A percentile compares a stretch with the other conserved stretches of the same genome.
Conservation (phyloP, 2,888 invertebrate species). For the Oscheius onirici region DNA sequence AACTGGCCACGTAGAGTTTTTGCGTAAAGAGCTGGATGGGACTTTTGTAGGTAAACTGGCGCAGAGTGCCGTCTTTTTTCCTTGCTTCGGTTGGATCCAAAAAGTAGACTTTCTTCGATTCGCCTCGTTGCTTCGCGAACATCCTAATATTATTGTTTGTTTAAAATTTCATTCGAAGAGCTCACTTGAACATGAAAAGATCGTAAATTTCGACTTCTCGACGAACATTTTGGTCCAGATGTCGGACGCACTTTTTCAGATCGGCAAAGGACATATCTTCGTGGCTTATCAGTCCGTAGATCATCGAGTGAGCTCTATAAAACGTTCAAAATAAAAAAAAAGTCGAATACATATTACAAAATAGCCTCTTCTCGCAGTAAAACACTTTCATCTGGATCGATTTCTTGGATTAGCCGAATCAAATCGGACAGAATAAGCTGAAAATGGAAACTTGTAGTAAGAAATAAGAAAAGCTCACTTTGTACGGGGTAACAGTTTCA, state of each 20-base stretch:
- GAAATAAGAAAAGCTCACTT: slow-evolving; percentile 20
- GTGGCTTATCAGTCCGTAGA: slow-evolving; percentile 19
- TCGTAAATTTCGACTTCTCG: slow-evolving; percentile 16
- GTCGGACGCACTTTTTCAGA: slow-evolving; percentile 25
- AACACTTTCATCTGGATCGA: slow-evolving; percentile 32
- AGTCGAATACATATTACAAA: slow-evolving; percentile 1
- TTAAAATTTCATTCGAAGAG: not conserved
- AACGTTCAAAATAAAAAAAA: not conserved
- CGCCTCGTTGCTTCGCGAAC: not conserved
- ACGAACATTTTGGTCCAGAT: slow-evolving; percentile 17
- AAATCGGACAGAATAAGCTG: not conserved
- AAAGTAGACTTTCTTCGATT: not conserved
- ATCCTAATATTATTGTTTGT: not conserved
- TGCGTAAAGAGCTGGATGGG: slow-evolving; percentile 1
- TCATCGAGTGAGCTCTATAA: slow-evolving; percentile 16
- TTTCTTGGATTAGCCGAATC: slow-evolving; percentile 7
- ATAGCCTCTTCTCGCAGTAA: slow-evolving; percentile 18
- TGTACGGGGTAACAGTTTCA: slow-evolving; percentile 41
- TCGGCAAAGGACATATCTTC: slow-evolving; percentile 35
- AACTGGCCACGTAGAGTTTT: slow-evolving; percentile 9
- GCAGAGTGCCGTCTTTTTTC: not conserved
- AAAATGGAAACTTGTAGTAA: not conserved
- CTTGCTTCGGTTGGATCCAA: not conserved
- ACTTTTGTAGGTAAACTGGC: not conserved
- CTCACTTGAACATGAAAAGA: slow-evolving; percentile 26